A percentile compares a stretch with the other conserved stretches of the same genome.
These are phyloP conservation scores for Asobara japonica DNA, from an alignment of 1,140 invertebrate genomes.

Conservation along the genomic window DNA sequence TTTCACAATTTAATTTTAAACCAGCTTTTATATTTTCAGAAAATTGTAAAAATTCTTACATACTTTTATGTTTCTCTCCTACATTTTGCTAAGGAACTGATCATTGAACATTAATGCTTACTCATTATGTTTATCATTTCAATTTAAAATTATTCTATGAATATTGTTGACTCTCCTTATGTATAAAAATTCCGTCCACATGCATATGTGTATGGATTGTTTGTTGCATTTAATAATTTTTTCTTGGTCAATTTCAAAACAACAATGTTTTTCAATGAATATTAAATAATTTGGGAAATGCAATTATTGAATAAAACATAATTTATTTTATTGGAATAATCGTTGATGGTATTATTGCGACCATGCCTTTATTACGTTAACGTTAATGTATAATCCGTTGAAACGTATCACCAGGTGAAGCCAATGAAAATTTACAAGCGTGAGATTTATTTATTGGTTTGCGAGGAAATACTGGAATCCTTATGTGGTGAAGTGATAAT, in stretches of 20 bases:
- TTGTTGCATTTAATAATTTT: not conserved
- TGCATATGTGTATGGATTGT: constrained; percentile 12
- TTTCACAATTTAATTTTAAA: too few species aligned
- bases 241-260: not conserved
- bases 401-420: not conserved
- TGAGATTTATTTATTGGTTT: constrained; percentile 13
- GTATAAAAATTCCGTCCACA: constrained; percentile 24
- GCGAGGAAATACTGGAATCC: not conserved
- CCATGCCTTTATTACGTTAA: not conserved
- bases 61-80: too few species aligned
- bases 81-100: too few species aligned
- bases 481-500: not conserved
- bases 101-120: not conserved
- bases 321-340: constrained; percentile 37
- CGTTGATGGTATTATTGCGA: not conserved
- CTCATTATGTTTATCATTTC: not conserved
- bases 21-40: too few species aligned
- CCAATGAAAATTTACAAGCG: not conserved
- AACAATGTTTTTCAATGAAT: not conserved
- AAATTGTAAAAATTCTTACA: too few species aligned
- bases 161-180: not conserved
- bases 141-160: not conserved
- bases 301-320: constrained; percentile 31
- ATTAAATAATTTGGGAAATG: not conserved
- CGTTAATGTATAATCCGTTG: not conserved